These are phyloP conservation scores for Trichacis sp. DNA, from an alignment of 2,888 invertebrate genomes.

Conservation along the genomic window DNA sequence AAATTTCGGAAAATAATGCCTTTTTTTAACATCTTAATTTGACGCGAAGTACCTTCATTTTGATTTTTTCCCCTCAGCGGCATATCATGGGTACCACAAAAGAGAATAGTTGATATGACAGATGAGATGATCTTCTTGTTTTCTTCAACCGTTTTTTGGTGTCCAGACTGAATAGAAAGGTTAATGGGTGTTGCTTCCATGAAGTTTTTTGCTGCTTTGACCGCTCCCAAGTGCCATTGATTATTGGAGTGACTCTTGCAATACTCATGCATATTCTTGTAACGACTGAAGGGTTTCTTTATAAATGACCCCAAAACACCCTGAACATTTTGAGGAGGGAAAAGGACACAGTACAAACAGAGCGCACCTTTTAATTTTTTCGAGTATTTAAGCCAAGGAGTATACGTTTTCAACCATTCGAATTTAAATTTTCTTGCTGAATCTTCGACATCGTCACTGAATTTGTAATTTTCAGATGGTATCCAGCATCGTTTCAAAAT, in stretches of 20 bases:
- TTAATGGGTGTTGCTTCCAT: constrained; percentile 36
- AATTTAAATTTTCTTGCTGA: not conserved
- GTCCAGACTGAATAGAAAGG: constrained; percentile 35
- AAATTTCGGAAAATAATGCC: constrained; percentile 38
- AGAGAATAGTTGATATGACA: constrained; percentile 43
- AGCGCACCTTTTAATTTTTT: constrained; percentile 46
- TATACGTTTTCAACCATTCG: constrained; percentile 4
- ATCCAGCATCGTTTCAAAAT: not conserved
- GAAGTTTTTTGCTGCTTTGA: constrained; percentile 50
- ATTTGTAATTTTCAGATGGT: not conserved
- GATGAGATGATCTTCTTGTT: constrained; percentile 29
- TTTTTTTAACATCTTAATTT: too few species aligned
- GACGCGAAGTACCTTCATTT: constrained; percentile 23
- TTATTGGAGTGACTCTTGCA: constrained; percentile 44
- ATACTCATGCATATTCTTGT: constrained; percentile 49
- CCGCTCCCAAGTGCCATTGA: constrained; percentile 47
- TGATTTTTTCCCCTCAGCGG: constrained; percentile 45
- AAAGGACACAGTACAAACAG: constrained; percentile 49
- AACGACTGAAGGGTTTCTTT: constrained; percentile 46
- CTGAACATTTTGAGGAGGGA: constrained; percentile 41
- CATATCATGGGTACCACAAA: constrained; percentile 49
- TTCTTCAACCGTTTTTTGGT: constrained; percentile 15
- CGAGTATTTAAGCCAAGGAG: constrained; percentile 45
- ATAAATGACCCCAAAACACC: constrained; percentile 50
- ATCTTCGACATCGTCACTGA: not conserved